Evolutionary conservation across 2,113 vertebrate genomes (phyloP).

Genomic region (Chionomys nivalis): DNA sequence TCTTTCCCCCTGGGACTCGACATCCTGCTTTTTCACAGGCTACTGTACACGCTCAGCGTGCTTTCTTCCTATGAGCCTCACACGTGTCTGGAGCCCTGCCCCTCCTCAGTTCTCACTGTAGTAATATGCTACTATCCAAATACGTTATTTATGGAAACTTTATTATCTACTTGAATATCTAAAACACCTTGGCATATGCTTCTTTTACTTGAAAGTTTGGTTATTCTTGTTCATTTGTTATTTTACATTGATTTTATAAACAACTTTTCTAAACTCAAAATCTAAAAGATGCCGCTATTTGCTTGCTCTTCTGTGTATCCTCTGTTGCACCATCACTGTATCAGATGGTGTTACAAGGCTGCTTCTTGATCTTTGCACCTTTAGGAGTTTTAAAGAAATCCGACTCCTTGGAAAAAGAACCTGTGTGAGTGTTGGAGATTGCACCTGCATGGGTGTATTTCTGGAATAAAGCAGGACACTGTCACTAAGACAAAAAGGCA

Average conservation of each 20-base stretch:
- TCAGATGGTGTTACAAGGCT: slow-evolving; percentile 79
- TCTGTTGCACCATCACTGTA: slow-evolving; percentile 55
- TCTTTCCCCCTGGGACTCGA: slow-evolving; percentile 19
- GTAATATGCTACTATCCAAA: neutral
- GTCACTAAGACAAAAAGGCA: no score
- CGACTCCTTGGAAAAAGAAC: slow-evolving; percentile 87
- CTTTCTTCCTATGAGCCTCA: slow-evolving; percentile 42
- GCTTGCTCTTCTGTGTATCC: neutral
- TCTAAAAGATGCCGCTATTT: neutral
- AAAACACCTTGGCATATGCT: neutral
- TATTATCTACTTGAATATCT: neutral
- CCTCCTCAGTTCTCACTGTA: neutral
- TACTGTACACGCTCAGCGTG: neutral
- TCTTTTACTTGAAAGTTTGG: neutral
- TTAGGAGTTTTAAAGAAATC: slow-evolving; percentile 81
- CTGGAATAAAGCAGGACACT: slow-evolving; percentile 89
- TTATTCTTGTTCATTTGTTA: slow-evolving; percentile 8
- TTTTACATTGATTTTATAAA: slow-evolving; percentile 17
- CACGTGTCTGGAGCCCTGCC: neutral
- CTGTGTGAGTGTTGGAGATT: slow-evolving; percentile 85
- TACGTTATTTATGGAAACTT: slow-evolving; percentile 23
- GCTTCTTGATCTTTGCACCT: slow-evolving; percentile 88
- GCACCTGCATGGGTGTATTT: slow-evolving; percentile 85
- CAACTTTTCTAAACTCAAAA: neutral
- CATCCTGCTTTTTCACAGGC: neutral